phyloP scores from a whole-genome alignment of 2,888 invertebrate species.

The Diplazon laetatorius region DNA sequence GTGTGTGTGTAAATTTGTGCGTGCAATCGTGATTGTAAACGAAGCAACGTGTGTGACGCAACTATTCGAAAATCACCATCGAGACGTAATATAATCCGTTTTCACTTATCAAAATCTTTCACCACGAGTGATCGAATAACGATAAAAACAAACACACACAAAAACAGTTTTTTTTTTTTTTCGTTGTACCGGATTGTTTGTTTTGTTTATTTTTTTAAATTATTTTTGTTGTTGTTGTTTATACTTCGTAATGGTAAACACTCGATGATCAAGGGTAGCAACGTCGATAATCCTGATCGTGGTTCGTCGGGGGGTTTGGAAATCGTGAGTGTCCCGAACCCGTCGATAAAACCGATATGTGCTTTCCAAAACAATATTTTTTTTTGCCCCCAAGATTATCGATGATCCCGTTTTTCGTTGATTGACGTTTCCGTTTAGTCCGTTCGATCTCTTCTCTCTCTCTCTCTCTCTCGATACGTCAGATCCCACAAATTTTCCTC shows the following conservation, averaged over 20 bases:
- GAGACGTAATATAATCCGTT: constrained; percentile 46
- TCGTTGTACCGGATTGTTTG: neutral
- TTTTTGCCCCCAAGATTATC: neutral
- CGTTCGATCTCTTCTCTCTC: neutral
- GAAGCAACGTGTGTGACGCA: neutral
- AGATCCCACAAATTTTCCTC: too few relatives aligned
- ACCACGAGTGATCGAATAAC: neutral
- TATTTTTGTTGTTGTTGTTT: too few relatives aligned
- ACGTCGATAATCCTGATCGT: constrained; percentile 42
- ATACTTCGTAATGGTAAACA: neutral
- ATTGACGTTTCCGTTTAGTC: neutral
- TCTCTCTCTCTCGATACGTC: constrained; percentile 7
- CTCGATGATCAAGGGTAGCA: constrained; percentile 17
- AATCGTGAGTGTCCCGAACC: too few relatives aligned
- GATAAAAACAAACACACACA: constrained; percentile 23
- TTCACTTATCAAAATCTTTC: constrained; percentile 24
- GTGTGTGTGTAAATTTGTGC: too few relatives aligned
- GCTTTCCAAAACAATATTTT: neutral
- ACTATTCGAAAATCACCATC: constrained; percentile 17
- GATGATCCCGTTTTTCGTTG: too few relatives aligned
- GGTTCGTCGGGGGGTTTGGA: too few relatives aligned
- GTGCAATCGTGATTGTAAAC: constrained; percentile 1
- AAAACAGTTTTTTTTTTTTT: constrained; percentile 5
- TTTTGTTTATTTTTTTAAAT: constrained; percentile 7
- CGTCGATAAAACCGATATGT: too few relatives aligned